Conservation (phyloP, 2,797 vertebrate species). For the Crenichthys baileyi region DNA sequence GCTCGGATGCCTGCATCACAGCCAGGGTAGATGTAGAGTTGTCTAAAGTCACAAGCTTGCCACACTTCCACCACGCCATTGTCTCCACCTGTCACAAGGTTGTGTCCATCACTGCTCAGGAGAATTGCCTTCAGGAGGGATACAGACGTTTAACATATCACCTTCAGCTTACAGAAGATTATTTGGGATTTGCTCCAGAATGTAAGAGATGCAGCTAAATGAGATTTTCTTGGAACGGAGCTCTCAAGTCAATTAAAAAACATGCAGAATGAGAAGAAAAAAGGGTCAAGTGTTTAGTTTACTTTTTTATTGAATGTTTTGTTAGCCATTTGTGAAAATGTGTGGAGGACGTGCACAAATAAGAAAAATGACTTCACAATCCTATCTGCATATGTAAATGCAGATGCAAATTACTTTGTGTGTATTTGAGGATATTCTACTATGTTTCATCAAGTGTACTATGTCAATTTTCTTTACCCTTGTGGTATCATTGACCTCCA, state of each 20-base stretch:
- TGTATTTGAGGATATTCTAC: background rate
- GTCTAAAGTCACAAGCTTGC: conserved; percentile 98
- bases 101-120: conserved; percentile 97
- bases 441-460: background rate
- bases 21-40: conserved; percentile 96
- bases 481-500: conserved; percentile 96
- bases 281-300: background rate
- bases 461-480: conserved; percentile 80
- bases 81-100: conserved; percentile 95
- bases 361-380: conserved; percentile 4
- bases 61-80: conserved; percentile 97
- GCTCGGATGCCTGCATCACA: conserved; percentile 96
- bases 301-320: background rate
- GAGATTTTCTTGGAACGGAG: background rate
- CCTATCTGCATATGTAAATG: background rate
- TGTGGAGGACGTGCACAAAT: background rate
- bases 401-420: background rate
- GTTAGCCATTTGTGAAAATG: background rate
- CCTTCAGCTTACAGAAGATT: background rate
- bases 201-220: background rate
- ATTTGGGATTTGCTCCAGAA: background rate
- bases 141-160: background rate
- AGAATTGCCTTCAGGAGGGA: conserved; percentile 86
- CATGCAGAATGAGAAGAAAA: background rate
- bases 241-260: background rate